Evolutionary conservation across 1,140 invertebrate genomes (phyloP), one percentile per base, ranked within the genome.

Genomic region (Drosophila obscura): DNA sequence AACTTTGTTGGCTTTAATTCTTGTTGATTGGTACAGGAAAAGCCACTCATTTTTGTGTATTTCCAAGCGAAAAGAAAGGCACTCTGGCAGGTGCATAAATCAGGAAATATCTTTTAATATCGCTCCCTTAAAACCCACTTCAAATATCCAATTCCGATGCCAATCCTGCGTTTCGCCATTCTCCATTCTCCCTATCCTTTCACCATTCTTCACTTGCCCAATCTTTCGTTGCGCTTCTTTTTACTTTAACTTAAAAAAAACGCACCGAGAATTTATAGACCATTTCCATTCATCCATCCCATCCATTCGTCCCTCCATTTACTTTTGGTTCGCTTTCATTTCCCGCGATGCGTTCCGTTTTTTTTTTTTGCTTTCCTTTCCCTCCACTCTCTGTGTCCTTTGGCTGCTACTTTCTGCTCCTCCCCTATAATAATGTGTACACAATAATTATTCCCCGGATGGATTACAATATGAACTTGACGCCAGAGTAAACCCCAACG

Each of bases 401-500:
- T 13, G 11, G 35, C 35, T 35, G 4, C 9, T 11, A 9, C 31
- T 9, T 11, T 63, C 73, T 76, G 56, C 77, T 61, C 51, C 72
- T 51, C 75, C 59, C 59, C 82, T 82, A 67, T 88, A 81, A 82
- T 88, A 87, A 87, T 87, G 80, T 87, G 83, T 87, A 87, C 83
- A 87, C 79, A 87, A 87, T 87, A 83, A 87, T 87, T 87, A 88
- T 88, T 83, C 83, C 83, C 83, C 76, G 72, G 83, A 80, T 88
- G 79, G 83, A 88, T 87, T 87, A 88, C 80, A 83, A 67, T 71
- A 64, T 82, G 76, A 76, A 83, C 83, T 77, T 73, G 68, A 73
- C 67, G 64, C 77, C 67, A 65, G 35, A 69, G 66, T 44, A 69
- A 64, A 35, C 2, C 31, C 31, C 31, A 57, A 64, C 35, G 75